Conservation (phyloP, 2,113 vertebrate species). For the Myiagra hebetior region DNA sequence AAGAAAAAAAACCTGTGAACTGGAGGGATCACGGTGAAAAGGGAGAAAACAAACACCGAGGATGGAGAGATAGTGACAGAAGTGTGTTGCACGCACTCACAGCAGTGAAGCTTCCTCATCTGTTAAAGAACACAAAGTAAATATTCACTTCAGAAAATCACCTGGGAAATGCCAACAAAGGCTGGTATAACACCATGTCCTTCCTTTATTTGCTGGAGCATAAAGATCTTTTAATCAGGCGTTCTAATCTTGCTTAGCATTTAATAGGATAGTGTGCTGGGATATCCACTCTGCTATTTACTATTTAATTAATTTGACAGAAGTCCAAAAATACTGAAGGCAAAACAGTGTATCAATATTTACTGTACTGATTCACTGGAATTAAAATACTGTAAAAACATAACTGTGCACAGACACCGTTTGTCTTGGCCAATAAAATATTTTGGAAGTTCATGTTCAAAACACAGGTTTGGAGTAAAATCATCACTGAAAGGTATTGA, state of each 20-base stretch:
- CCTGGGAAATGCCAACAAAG: constrained; percentile 42
- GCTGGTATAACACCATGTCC: neutral
- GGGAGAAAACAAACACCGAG: neutral
- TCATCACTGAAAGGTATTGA: constrained; percentile 31
- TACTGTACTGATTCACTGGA: constrained; percentile 65
- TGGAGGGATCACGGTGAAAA: neutral
- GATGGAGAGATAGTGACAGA: neutral
- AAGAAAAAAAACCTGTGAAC: neutral
- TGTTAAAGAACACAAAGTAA: constrained; percentile 10
- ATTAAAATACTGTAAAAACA: constrained; percentile 71
- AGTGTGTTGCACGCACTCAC: neutral
- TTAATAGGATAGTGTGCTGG: constrained; percentile 53
- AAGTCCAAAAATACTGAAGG: constrained; percentile 60
- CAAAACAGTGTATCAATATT: constrained; percentile 70
- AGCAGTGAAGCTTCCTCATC: neutral
- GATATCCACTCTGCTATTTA: constrained; percentile 61
- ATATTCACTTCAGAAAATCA: constrained; percentile 23
- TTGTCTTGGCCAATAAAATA: constrained; percentile 50
- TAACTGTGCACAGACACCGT: constrained; percentile 41
- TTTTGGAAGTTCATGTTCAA: constrained; percentile 34
- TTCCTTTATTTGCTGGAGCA: constrained; percentile 31
- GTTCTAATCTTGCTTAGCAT: constrained; percentile 37
- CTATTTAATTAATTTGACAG: constrained; percentile 63
- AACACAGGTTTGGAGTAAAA: constrained; percentile 30
- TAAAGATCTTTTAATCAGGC: constrained; percentile 44